Base-by-base conservation (phyloP, 2,113 vertebrate genomes). In the Echinops telfairi region DNA sequence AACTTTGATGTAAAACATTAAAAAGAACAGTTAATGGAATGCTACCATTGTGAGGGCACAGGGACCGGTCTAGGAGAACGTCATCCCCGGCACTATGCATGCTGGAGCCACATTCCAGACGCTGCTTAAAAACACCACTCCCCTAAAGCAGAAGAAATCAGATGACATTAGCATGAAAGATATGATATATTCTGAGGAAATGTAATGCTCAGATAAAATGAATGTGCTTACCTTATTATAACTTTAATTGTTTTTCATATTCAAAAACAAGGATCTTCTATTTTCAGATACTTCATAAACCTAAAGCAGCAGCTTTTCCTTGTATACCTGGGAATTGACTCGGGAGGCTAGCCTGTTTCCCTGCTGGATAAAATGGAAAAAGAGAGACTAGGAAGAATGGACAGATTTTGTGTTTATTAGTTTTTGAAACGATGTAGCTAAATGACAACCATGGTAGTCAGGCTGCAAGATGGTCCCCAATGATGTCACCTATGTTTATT, bases 1-100 rank as follows among this genome's bases (percentile, higher is more conserved):
- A 64, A 83, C 38, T 90, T 77, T 36, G 77, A 90, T 29, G 40
- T 75, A 71, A 82, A 80, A 31, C 53, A 76, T 76, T 77, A 91
- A 66, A 36, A 12, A 31, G 66, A 66, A 70, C 5, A 78, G 60
- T 78, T 78, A 68, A 40, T 68, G 29, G 66, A 79, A 70, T 85
- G 73, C n/a, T 86, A 47, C 33, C 77, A 33, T 91, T 79, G 20
- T 70, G 22, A 62, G 7, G 25, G 31, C 29, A 58, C 25, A 70
- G 11, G 19, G 23, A 85, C 22, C 25, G 19, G 19, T 85, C 20
- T 78, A 66, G 25, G 84, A 31, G n/a, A 91, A 66, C 77, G 68
- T 27, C 71, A 76, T 66, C 53, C 19, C 31, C n/a, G 66, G 73
- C 64, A 75, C 29, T 38, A 43, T 6, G 53, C 12, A n/a, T 31